Evolutionary conservation across 2,888 invertebrate genomes (phyloP).

Genomic region (Pyrgus malvae): DNA sequence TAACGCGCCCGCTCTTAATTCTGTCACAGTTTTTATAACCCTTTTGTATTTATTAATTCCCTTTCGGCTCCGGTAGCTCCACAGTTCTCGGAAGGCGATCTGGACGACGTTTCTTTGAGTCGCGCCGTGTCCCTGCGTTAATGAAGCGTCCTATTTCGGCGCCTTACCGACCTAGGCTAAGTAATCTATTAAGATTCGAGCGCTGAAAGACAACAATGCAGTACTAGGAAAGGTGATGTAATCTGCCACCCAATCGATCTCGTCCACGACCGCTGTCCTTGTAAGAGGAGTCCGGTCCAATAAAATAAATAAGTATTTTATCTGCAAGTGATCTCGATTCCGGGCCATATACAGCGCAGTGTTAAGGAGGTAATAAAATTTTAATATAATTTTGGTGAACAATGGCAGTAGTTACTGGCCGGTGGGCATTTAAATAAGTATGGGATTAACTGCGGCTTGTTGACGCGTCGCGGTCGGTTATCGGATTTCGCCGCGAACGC

Average conservation of each 20-base stretch:
- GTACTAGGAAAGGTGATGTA: neutral
- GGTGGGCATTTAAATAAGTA: slow-evolving; percentile 66
- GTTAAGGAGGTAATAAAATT: slow-evolving; percentile 34
- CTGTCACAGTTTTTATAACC: slow-evolving; percentile 80
- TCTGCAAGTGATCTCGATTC: slow-evolving; percentile 23
- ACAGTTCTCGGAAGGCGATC: slow-evolving; percentile 76
- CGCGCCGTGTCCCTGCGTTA: slow-evolving; percentile 69
- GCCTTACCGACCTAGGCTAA: slow-evolving; percentile 39
- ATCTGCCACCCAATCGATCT: neutral
- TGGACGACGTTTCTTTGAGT: slow-evolving; percentile 76
- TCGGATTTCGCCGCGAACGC: slow-evolving; percentile 58
- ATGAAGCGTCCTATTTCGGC: slow-evolving; percentile 77
- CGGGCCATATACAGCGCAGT: slow-evolving; percentile 15
- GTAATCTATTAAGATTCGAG: slow-evolving; percentile 20
- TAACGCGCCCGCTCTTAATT: slow-evolving; percentile 78
- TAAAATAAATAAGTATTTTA: slow-evolving; percentile 21
- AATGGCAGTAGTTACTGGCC: slow-evolving; percentile 60
- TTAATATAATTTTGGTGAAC: slow-evolving; percentile 58
- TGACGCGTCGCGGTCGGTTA: slow-evolving; percentile 72
- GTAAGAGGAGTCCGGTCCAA: slow-evolving; percentile 6
- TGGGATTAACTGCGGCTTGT: slow-evolving; percentile 77
- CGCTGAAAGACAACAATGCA: no score
- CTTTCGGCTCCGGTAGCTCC: slow-evolving; percentile 78
- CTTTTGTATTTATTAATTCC: slow-evolving; percentile 80
- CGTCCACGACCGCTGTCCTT: neutral